These are phyloP conservation scores for Carcharodon carcharias DNA, from an alignment of 2,797 vertebrate species.

Conservation along the genomic window DNA sequence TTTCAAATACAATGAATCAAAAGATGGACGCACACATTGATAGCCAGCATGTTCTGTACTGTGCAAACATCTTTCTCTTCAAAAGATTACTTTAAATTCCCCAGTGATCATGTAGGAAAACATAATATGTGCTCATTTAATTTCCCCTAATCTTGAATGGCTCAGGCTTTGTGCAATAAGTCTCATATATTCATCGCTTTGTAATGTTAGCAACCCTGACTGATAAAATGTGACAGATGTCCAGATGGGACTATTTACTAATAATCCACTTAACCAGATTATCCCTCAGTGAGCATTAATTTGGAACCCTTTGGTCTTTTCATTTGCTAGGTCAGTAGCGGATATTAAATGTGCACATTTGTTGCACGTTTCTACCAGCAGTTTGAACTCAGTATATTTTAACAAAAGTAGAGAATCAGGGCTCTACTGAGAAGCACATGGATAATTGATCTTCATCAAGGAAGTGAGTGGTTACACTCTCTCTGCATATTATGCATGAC, in stretches of 20 bases:
- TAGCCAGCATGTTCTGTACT: background rate
- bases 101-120: background rate
- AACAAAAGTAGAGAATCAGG: background rate
- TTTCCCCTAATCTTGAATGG: background rate
- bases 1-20: constrained; percentile 8
- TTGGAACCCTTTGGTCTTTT: constrained; percentile 15
- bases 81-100: background rate
- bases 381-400: background rate
- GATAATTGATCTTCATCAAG: background rate
- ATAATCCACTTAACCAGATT: constrained; percentile 35
- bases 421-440: background rate
- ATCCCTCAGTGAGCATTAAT: constrained; percentile 2
- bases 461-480: background rate
- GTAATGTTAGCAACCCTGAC: background rate
- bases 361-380: background rate
- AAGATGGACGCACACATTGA: too few relatives aligned
- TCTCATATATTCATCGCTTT: background rate
- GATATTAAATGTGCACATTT: background rate
- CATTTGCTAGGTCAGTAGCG: background rate
- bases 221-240: constrained; percentile 33
- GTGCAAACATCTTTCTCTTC: background rate
- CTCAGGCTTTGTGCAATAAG: background rate
- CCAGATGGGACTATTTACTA: constrained; percentile 30
- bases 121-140: background rate
- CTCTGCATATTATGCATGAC: background rate